These are phyloP conservation scores for Bradypodion ventrale DNA, from an alignment of 2,797 vertebrate species.

Conservation along the genomic window DNA sequence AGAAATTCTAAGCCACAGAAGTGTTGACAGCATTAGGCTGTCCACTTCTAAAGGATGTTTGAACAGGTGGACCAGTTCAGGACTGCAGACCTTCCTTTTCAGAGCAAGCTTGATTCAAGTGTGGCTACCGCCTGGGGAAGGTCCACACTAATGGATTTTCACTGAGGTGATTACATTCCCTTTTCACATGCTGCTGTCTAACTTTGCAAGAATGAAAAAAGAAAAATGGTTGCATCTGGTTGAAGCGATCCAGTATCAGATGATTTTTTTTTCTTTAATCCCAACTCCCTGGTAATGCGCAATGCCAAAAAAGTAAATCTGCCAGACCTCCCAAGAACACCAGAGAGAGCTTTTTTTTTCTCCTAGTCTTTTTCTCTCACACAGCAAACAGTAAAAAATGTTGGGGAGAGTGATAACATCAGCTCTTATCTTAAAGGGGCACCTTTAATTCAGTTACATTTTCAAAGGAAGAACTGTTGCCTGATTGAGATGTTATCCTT, in stretches of 20 bases:
- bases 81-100: not conserved
- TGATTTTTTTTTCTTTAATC: conserved; percentile 46
- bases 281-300: conserved; percentile 15
- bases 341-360: conserved; percentile 54
- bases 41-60: not conserved
- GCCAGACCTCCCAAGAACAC: conserved; percentile 76
- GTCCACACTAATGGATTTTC: conserved; percentile 36
- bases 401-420: conserved; percentile 54
- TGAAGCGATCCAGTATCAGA: conserved; percentile 71
- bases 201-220: conserved; percentile 58
- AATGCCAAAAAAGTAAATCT: conserved; percentile 64
- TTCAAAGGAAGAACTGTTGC: conserved; percentile 15
- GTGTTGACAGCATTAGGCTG: not conserved
- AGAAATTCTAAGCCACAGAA: not conserved
- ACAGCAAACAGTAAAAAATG: conserved; percentile 36
- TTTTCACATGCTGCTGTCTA: conserved; percentile 61
- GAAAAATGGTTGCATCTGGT: conserved; percentile 60
- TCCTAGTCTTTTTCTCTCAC: conserved; percentile 56
- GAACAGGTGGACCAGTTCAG: not conserved
- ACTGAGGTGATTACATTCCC: conserved; percentile 52
- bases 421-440: conserved; percentile 33
- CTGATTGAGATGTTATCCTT: not conserved
- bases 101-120: conserved; percentile 54
- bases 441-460: conserved; percentile 19
- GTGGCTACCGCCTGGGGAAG: conserved; percentile 48